Conservation (phyloP, 2,113 vertebrate genomes). For the Etia nguti region DNA sequence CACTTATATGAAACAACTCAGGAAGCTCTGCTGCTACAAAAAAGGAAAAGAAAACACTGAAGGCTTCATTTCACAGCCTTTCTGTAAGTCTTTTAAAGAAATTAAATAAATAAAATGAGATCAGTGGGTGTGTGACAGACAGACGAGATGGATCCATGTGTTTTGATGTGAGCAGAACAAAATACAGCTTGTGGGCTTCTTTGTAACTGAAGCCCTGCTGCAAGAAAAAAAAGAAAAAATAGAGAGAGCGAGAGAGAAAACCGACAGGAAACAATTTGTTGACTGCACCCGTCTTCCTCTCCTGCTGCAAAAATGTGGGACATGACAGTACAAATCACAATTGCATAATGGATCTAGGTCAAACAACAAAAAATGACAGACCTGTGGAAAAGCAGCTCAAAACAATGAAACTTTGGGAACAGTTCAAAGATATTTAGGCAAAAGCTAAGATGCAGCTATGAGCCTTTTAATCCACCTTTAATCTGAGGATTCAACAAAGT, state of each 20-base stretch:
- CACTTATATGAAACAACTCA: neutral
- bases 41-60: neutral
- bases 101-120: neutral
- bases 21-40: neutral
- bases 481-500: slow-evolving; percentile 7
- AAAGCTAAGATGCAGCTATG: neutral
- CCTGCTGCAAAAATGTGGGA: slow-evolving; percentile 11
- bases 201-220: neutral
- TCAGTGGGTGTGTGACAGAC: slow-evolving; percentile 6
- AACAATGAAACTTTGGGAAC: neutral
- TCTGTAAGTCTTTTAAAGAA: neutral
- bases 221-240: neutral
- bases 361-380: neutral
- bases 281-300: neutral
- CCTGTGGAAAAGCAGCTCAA: neutral
- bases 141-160: neutral
- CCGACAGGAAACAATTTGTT: neutral
- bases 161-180: neutral
- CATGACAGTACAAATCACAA: neutral
- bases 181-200: slow-evolving; percentile 14
- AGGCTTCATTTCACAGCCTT: neutral
- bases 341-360: slow-evolving; percentile 35
- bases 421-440: neutral
- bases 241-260: neutral
- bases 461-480: neutral